Base-by-base conservation (phyloP, 2,113 vertebrate species). In the Corythoichthys intestinalis region DNA sequence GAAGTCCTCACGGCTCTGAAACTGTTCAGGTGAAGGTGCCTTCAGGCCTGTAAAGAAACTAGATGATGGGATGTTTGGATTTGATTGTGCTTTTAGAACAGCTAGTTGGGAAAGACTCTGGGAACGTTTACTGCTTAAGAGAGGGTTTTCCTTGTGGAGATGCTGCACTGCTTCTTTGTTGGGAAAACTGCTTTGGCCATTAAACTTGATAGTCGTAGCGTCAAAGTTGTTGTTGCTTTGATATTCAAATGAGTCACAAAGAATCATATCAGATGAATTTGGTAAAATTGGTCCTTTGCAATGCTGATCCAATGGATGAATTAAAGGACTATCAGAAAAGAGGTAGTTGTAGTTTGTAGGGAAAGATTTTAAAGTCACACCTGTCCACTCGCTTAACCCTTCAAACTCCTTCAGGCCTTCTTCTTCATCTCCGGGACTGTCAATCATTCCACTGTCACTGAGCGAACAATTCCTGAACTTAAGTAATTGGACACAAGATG, bases 91-190 rank as follows among this genome's bases (percentile, higher is more conserved):
- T 67, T 97, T 95, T 39, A 98, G 93, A 60, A 96, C 87, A 0
- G 96, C 98, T 5, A 99, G 92, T 44, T 99, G 96, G 0, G 97
- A 98, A 53, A 99, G 88, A 83, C 97, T 98, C 86, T 97, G 97
- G 52, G 96, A 99, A 4, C 97, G 95, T 47, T 98, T 98, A 82
- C 94, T 98, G 54, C 95, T 90, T 82, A 96, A 95, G 83, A 97
- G 97, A 0, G 94, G 95, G 79, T 97, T 96, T 78, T 97, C 94
- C 57, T 93, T 93, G 53, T 75, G 90, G 47, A 85, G 72, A 0
- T 88, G 86, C 2, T 85, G 89, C 1, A 87, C 82, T 5, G 80
- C 14, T 3, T 89, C 93, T 41, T 83, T 75, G 2, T 81, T 85
- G 0, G 92, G 73, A 60, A 71, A 79, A 71, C 88, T 92, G 81